These are phyloP conservation scores for Rattus norvegicus DNA, from an alignment of 2,113 vertebrate species.

Conservation along the genomic window DNA sequence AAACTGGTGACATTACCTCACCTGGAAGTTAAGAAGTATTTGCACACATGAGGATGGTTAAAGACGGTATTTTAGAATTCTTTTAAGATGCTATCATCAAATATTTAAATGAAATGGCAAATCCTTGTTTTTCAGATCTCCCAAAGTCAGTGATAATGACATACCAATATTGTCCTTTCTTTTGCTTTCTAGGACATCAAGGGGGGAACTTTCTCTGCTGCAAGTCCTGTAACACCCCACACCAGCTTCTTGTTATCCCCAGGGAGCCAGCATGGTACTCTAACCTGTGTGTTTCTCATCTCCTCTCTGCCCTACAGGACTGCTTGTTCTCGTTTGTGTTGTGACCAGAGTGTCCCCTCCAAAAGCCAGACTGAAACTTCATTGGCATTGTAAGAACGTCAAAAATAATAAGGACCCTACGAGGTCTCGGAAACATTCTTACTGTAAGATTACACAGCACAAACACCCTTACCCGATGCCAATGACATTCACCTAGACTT, in stretches of 20 bases:
- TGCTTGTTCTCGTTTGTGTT: background rate
- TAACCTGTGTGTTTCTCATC: background rate
- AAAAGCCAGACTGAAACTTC: background rate
- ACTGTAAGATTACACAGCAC: no score
- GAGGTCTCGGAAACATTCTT: background rate
- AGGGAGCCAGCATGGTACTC: background rate
- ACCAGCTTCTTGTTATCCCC: background rate
- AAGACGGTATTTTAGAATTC: conserved; percentile 35
- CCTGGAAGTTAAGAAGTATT: conserved; percentile 34
- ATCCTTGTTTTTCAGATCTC: conserved; percentile 39
- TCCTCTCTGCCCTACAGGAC: background rate
- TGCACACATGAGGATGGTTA: background rate
- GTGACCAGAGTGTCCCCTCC: background rate
- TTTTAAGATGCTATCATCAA: conserved; percentile 30
- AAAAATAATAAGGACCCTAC: background rate
- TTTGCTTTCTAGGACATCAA: background rate
- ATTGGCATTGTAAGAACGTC: background rate
- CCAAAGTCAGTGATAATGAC: background rate
- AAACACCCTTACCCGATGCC: background rate
- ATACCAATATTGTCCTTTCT: background rate
- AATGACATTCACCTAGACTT: background rate
- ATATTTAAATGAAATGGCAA: conserved; percentile 48
- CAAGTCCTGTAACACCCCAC: background rate
- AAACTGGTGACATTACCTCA: conserved; percentile 52
- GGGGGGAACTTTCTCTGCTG: background rate